Evolutionary conservation across 1,140 invertebrate genomes (phyloP), one percentile per base, ranked within the genome.

Genomic region (Anastatus disparis): DNA sequence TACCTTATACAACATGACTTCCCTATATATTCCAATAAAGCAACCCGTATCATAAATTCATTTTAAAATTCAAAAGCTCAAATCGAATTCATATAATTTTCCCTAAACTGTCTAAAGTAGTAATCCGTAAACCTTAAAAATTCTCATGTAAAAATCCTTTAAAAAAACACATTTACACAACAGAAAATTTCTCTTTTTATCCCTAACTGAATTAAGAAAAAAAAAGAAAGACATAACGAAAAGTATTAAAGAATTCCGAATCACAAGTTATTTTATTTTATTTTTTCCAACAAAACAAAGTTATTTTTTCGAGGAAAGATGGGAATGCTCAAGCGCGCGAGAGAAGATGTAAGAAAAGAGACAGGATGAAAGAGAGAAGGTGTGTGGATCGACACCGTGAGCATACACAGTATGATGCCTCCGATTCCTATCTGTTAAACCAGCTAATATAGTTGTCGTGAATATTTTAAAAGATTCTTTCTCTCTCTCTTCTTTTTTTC

Each of bases 401-500:
- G 55, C 35, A 50, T 17, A 8, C 65, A 12, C 65, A 52, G 58
- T 62, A 40, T 52, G 46, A 52, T 20, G 22, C 29, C n/a, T n/a
- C n/a, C 66, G 83, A 84, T n/a, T 85, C 79, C 81, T 85, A 86
- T 86, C 84, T 82, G 3, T 15, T 3, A 74, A 78, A 75, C 75
- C 77, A 79, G 80, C 83, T 86, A 86, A 86, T 86, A 85, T 85
- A 86, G 85, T 85, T 85, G 85, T 86, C 82, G 82, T 83, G 84
- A 84, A 86, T 85, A 85, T 84, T 81, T 83, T 81, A 82, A 81
- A 79, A 78, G 76, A n/a, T n/a, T n/a, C n/a, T n/a, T n/a, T n/a
- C n/a, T n/a, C n/a, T n/a, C n/a, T n/a, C n/a, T n/a, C n/a, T n/a
- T n/a, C n/a, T n/a, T n/a, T n/a, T n/a, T n/a, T n/a, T n/a, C n/a